Conservation (phyloP, 2,797 vertebrate species). For the Sebastes oblongus region DNA sequence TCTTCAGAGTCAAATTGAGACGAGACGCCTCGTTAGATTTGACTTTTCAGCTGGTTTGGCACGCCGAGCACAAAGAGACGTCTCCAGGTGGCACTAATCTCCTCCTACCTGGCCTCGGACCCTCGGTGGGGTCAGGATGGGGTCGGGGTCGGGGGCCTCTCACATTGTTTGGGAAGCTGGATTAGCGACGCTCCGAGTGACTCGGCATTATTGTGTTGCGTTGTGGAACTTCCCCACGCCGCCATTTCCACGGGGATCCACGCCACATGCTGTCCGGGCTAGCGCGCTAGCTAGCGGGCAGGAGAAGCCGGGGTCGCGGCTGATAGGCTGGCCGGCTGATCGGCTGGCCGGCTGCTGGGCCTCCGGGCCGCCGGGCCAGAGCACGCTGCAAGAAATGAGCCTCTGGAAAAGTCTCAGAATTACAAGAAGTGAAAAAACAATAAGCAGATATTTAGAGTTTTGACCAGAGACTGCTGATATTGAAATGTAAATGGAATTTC, state of each 20-base stretch:
- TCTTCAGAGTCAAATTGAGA: not conserved
- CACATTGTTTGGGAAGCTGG: constrained; percentile 80
- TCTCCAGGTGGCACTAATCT: constrained; percentile 28
- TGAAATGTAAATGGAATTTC: not conserved
- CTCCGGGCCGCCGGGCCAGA: constrained; percentile 10
- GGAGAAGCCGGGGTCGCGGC: not conserved
- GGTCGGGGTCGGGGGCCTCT: constrained; percentile 70
- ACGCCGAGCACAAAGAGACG: not conserved
- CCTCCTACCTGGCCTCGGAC: constrained; percentile 73
- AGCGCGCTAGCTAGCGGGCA: constrained; percentile 65
- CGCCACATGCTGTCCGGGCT: constrained; percentile 89
- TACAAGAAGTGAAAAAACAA: not conserved
- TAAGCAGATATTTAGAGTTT: not conserved
- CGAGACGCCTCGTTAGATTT: not conserved
- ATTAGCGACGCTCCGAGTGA: constrained; percentile 91
- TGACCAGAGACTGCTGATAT: not conserved
- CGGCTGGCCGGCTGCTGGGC: too few species aligned
- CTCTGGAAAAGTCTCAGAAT: not conserved
- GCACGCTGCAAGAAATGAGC: constrained; percentile 40
- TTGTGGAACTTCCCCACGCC: constrained; percentile 39
- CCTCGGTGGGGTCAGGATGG: constrained; percentile 72
- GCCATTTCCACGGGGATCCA: constrained; percentile 86
- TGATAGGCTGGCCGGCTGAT: constrained; percentile 38
- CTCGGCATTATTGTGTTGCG: constrained; percentile 83
- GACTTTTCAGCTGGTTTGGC: not conserved